Evolutionary conservation across 1,140 invertebrate species (phyloP).

Genomic region (Lethocerus indicus): DNA sequence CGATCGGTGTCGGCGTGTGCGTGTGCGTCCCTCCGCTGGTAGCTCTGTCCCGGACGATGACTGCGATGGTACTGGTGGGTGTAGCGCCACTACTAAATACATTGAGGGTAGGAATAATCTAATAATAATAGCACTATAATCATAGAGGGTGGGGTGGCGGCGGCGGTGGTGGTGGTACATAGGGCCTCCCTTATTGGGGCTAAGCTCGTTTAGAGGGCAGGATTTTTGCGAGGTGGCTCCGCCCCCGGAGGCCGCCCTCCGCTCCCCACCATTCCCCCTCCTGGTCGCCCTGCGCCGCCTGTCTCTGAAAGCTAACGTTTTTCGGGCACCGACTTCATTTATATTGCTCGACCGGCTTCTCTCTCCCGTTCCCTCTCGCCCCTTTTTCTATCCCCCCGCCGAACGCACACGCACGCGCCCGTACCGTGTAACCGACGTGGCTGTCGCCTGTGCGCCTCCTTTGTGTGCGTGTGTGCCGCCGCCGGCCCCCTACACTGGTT

Average conservation of each 20-base stretch:
- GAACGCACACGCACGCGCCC: too few relatives aligned
- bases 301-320: slow-evolving; percentile 13
- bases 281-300: not conserved
- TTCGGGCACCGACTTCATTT: slow-evolving; percentile 11
- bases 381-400: not conserved
- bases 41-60: too few relatives aligned
- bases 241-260: slow-evolving; percentile 2
- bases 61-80: too few relatives aligned
- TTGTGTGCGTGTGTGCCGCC: too few relatives aligned
- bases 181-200: slow-evolving; percentile 13
- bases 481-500: too few relatives aligned
- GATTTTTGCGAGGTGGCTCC: slow-evolving; percentile 13
- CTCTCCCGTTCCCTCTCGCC: not conserved
- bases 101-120: slow-evolving; percentile 12
- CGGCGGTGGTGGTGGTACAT: too few relatives aligned
- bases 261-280: not conserved
- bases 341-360: slow-evolving; percentile 4
- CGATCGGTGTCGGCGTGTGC: too few relatives aligned
- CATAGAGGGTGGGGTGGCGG: slow-evolving; percentile 14
- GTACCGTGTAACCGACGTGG: too few relatives aligned
- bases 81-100: slow-evolving; percentile 12
- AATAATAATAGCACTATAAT: slow-evolving; percentile 16
- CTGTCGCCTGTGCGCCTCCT: too few relatives aligned
- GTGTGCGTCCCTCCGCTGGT: too few relatives aligned
- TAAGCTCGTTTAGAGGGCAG: slow-evolving; percentile 12